Evolutionary conservation across 2,888 invertebrate species (phyloP).

Genomic region (Campoplex nolae): DNA sequence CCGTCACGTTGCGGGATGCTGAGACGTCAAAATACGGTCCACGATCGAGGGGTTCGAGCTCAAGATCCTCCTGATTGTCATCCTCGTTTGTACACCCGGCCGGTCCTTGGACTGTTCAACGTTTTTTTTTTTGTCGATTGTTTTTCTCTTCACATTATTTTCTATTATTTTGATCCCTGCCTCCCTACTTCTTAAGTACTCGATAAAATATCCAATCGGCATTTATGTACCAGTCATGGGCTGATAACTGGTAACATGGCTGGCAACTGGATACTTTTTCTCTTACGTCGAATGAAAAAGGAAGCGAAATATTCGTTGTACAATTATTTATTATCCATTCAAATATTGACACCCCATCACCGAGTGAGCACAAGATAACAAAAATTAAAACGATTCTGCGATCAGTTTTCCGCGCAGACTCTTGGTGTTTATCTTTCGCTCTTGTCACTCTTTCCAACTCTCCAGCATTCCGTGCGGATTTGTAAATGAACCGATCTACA

Average conservation of each 20-base stretch:
- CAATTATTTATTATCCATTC: background rate
- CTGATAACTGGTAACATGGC: too few species aligned
- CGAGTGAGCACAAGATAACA: background rate
- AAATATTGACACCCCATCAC: constrained; percentile 7
- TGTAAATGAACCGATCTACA: constrained; percentile 2
- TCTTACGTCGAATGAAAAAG: background rate
- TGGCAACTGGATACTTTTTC: too few species aligned
- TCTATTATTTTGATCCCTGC: background rate
- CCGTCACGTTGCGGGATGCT: constrained; percentile 91
- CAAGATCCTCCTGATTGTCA: constrained; percentile 82
- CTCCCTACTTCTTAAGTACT: background rate
- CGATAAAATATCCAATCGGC: too few species aligned
- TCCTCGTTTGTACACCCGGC: constrained; percentile 81
- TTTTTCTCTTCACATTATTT: constrained; percentile 23
- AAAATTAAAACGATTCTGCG: background rate
- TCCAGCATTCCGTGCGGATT: constrained; percentile 10
- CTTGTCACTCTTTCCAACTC: background rate
- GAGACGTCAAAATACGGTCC: constrained; percentile 91
- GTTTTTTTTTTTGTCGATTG: constrained; percentile 36
- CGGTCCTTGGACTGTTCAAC: constrained; percentile 77
- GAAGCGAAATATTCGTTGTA: background rate
- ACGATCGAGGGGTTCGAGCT: constrained; percentile 85
- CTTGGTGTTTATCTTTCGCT: background rate
- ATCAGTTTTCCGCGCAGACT: background rate
- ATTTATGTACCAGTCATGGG: too few species aligned